Percentiles rank a stretch among this genome's conserved stretches.
phyloP scores from a whole-genome alignment of 2,113 vertebrate genomes.

The Anthoscopus minutus region DNA sequence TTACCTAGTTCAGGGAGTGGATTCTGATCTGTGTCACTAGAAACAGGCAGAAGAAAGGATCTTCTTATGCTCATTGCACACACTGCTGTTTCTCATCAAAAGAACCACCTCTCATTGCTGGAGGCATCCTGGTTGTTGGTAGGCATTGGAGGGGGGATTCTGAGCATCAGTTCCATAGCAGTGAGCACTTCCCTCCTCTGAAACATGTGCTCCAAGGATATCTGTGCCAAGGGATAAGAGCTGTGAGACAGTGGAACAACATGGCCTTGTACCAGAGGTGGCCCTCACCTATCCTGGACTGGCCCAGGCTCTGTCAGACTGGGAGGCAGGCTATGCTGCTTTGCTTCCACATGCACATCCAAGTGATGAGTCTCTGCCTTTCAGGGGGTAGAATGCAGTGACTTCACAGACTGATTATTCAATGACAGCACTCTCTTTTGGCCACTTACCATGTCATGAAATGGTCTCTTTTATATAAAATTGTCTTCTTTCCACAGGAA shows the following conservation, averaged over 20 bases:
- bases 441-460: not conserved
- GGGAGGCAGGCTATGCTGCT: not conserved
- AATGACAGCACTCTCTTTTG: not conserved
- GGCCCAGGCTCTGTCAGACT: not conserved
- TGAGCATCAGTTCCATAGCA: not conserved
- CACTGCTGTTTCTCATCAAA: not conserved
- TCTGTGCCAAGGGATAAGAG: not conserved
- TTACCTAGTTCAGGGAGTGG: not conserved
- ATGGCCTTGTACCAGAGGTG: not conserved
- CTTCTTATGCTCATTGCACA: not conserved
- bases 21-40: not conserved
- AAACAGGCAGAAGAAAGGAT: not conserved
- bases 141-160: not conserved
- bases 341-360: not conserved
- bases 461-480: not conserved
- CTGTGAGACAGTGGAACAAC: not conserved
- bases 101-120: not conserved
- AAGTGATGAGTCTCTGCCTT: not conserved
- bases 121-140: not conserved
- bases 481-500: conserved; percentile 75
- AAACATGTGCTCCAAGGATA: not conserved
- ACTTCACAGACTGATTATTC: not conserved
- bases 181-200: not conserved
- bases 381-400: not conserved
- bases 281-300: not conserved